A percentile compares a stretch with the other conserved stretches of the same genome.
Evolutionary conservation across 2,797 vertebrate species (phyloP).

Genomic region (Microctenopoma lineatum): DNA sequence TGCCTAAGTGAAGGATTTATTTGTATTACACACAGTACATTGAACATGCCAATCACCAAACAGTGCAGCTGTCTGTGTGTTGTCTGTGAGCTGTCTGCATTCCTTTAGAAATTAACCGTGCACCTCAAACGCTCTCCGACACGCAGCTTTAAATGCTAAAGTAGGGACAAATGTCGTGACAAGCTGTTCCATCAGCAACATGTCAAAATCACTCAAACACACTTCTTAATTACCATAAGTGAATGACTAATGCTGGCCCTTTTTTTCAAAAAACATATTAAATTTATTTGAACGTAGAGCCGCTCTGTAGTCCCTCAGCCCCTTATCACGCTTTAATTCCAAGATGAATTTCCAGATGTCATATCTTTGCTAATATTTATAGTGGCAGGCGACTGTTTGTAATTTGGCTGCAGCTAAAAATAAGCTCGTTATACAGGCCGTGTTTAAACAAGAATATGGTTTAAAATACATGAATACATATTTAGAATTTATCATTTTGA

Average conservation of each 20-base stretch:
- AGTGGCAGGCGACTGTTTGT: slow-evolving; percentile 26
- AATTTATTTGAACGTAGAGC: slow-evolving; percentile 34
- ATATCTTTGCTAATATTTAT: slow-evolving; percentile 1
- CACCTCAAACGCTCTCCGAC: slow-evolving; percentile 68
- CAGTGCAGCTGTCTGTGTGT: slow-evolving; percentile 75
- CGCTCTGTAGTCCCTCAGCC: slow-evolving; percentile 19
- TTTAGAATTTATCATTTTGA: background rate
- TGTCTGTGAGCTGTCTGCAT: slow-evolving; percentile 77
- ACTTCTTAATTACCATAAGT: slow-evolving; percentile 62
- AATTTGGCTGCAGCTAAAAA: background rate
- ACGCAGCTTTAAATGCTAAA: slow-evolving; percentile 61
- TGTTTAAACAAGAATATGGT: background rate
- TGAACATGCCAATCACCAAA: slow-evolving; percentile 77
- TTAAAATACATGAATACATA: no score
- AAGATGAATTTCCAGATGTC: slow-evolving; percentile 51
- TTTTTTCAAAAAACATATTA: slow-evolving; percentile 39
- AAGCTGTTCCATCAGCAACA: slow-evolving; percentile 59
- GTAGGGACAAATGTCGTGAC: slow-evolving; percentile 72
- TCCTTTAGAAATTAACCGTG: slow-evolving; percentile 76
- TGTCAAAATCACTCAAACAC: slow-evolving; percentile 63
- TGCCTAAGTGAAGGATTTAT: slow-evolving; percentile 78
- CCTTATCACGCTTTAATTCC: slow-evolving; percentile 23
- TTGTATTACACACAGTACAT: slow-evolving; percentile 77
- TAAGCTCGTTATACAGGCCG: background rate
- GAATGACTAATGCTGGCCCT: slow-evolving; percentile 58